Conservation (phyloP, 2,113 vertebrate genomes). For the Saguinus midas region DNA sequence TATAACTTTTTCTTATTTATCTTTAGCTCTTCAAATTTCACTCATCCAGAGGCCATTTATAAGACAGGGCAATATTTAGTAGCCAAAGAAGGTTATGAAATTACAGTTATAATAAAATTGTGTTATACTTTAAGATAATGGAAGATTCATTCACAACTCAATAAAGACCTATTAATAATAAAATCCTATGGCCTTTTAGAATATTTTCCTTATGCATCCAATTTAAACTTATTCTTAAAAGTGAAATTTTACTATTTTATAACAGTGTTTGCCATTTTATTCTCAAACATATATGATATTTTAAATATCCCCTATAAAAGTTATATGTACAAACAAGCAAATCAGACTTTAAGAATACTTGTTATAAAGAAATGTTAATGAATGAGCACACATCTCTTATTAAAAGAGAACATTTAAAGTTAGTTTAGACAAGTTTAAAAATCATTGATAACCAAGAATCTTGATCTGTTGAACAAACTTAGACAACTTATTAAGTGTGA, state of each 20-base stretch:
- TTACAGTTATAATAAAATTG: conserved; percentile 1
- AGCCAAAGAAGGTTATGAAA: conserved; percentile 21
- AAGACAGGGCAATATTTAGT: conserved; percentile 8
- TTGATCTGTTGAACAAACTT: background rate
- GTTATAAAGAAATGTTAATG: background rate
- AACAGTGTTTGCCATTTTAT: background rate
- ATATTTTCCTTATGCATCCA: background rate
- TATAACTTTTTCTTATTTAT: background rate
- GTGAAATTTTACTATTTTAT: background rate
- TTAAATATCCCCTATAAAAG: background rate
- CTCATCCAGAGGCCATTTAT: background rate
- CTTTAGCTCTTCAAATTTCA: background rate
- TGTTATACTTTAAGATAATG: conserved; percentile 39
- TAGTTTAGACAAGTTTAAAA: background rate
- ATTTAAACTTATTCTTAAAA: conserved; percentile 11
- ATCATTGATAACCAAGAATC: background rate
- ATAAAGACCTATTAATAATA: conserved; percentile 5
- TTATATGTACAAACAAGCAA: background rate
- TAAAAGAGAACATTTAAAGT: conserved; percentile 21
- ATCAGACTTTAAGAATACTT: conserved; percentile 19
- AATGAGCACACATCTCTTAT: background rate
- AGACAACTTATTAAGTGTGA: background rate
- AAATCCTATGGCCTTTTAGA: background rate
- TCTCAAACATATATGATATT: background rate
- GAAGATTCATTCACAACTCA: conserved; percentile 36